These are phyloP conservation scores for Macropus fuliginosus DNA, from an alignment of 2,797 vertebrate genomes.

Conservation along the genomic window DNA sequence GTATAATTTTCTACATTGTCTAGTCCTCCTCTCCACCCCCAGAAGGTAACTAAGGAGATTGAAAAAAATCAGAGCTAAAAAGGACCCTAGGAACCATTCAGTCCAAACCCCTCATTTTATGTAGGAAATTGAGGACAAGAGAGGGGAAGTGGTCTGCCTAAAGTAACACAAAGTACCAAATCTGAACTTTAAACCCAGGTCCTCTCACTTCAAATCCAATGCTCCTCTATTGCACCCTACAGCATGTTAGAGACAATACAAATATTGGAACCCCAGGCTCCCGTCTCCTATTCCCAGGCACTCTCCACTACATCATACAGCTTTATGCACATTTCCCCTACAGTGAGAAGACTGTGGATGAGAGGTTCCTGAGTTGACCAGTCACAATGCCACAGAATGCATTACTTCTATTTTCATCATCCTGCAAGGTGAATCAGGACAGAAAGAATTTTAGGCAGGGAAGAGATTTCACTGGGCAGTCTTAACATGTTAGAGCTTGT, in stretches of 20 bases:
- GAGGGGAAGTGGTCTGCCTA: not conserved
- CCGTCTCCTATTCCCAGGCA: not conserved
- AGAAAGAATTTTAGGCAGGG: not conserved
- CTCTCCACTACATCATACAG: not conserved
- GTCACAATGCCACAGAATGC: fast-evolving
- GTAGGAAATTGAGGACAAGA: not conserved
- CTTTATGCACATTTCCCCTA: not conserved
- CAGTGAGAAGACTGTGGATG: not conserved
- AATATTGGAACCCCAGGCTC: not conserved
- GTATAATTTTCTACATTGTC: not conserved
- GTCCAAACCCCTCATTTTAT: not conserved
- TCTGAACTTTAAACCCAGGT: not conserved
- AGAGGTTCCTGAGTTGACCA: not conserved
- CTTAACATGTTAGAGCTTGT: not conserved
- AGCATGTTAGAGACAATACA: not conserved
- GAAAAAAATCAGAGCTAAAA: not conserved
- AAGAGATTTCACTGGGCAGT: not conserved
- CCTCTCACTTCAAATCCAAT: not conserved
- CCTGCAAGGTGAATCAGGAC: not conserved
- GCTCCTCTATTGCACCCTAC: not conserved
- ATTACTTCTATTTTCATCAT: not conserved
- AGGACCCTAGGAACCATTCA: not conserved
- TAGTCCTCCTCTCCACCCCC: not conserved
- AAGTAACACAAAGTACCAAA: not conserved
- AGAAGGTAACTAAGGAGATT: not conserved